A percentile compares a stretch with the other conserved stretches of the same genome.
Conservation (phyloP, 2,797 vertebrate genomes). For the Tamandua tetradactyla region DNA sequence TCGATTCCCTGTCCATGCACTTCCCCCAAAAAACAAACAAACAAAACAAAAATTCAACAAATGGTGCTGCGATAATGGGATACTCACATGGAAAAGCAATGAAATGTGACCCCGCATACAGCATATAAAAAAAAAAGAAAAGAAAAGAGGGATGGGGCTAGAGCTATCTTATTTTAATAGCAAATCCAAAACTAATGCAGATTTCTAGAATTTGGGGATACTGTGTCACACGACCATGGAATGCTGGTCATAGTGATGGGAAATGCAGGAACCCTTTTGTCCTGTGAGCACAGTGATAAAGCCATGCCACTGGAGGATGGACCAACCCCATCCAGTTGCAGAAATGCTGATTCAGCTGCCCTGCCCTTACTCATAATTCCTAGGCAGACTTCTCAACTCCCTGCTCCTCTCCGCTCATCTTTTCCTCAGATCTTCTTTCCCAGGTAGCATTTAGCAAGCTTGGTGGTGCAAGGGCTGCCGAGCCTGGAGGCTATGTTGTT, state of each 20-base stretch:
- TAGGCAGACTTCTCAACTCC: not conserved
- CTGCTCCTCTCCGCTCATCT: not conserved
- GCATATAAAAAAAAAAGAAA: no score
- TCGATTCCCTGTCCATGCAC: no score
- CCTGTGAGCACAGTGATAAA: no score
- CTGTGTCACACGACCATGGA: fast-evolving
- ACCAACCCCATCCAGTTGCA: not conserved
- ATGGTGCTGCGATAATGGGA: no score
- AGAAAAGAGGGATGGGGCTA: not conserved
- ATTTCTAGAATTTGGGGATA: not conserved
- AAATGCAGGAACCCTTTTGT: not conserved
- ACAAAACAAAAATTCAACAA: no score
- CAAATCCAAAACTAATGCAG: not conserved
- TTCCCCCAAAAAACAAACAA: no score
- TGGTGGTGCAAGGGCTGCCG: not conserved
- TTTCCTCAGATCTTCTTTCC: not conserved
- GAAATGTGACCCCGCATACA: no score
- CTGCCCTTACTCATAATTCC: not conserved
- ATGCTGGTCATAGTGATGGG: not conserved
- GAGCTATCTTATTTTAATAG: not conserved
- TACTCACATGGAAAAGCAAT: no score
- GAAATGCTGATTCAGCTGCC: not conserved
- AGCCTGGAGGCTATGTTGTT: not conserved
- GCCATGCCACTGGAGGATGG: fast-evolving
- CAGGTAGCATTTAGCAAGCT: conserved; percentile 1